These are phyloP conservation scores for Cephus pygmeus DNA, from an alignment of 2,888 invertebrate genomes.

Conservation along the genomic window DNA sequence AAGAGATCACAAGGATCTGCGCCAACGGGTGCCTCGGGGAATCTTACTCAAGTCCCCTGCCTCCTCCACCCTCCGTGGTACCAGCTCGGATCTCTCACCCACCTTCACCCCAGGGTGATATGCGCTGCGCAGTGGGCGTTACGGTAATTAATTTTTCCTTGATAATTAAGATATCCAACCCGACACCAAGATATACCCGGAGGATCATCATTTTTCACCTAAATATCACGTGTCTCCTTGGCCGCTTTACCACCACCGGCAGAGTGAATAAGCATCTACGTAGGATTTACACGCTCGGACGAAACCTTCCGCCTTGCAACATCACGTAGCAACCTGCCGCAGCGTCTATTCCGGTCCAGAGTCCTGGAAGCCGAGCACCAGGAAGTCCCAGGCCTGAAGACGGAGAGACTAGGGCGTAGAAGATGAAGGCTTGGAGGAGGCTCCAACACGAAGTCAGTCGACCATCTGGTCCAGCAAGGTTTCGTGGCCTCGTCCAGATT, in stretches of 20 bases:
- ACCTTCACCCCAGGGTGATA: slow-evolving; percentile 11
- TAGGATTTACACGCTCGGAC: background rate
- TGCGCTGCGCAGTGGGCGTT: slow-evolving; percentile 46
- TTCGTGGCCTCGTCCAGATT: slow-evolving; percentile 43
- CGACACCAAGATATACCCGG: slow-evolving; percentile 42
- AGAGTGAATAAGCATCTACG: background rate
- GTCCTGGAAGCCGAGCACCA: background rate
- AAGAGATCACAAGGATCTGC: background rate
- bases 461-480: slow-evolving; percentile 32
- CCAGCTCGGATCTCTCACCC: slow-evolving; percentile 20
- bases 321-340: background rate
- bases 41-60: background rate
- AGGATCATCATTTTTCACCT: slow-evolving; percentile 49
- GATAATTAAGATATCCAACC: slow-evolving; percentile 58
- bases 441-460: slow-evolving; percentile 3
- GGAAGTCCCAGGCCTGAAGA: background rate
- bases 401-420: slow-evolving; percentile 1
- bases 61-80: slow-evolving; percentile 5
- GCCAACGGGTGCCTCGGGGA: background rate
- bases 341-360: background rate
- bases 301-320: background rate
- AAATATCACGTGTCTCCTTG: slow-evolving; percentile 27
- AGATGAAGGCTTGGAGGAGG: slow-evolving; percentile 8
- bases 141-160: slow-evolving; percentile 57
- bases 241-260: background rate